A percentile compares a stretch with the other conserved stretches of the same genome.
These are phyloP conservation scores for Sorex maritimensis DNA, from an alignment of 2,797 vertebrate genomes.

Conservation along the genomic window DNA sequence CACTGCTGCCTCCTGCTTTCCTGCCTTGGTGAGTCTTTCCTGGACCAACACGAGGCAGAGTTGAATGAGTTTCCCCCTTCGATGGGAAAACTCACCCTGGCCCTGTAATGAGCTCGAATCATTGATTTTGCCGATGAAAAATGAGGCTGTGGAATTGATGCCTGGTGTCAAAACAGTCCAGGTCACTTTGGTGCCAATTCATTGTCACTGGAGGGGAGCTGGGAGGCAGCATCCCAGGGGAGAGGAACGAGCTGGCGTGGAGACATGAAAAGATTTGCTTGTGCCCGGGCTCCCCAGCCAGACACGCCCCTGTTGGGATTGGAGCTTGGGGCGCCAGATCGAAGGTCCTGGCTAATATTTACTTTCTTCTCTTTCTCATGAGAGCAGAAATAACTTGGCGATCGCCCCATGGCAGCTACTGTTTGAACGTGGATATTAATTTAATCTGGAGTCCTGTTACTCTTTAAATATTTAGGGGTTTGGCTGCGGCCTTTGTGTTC, in stretches of 20 bases:
- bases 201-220: conserved; percentile 87
- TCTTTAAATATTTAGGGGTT: conserved; percentile 84
- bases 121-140: conserved; percentile 89
- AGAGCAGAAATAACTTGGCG: conserved; percentile 86
- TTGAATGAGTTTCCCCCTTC: conserved; percentile 84
- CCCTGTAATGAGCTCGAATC: conserved; percentile 88
- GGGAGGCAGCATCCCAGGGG: conserved; percentile 84
- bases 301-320: conserved; percentile 79
- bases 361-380: conserved; percentile 86
- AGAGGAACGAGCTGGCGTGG: conserved; percentile 85
- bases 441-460: conserved; percentile 86
- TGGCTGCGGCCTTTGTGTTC: conserved; percentile 81
- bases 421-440: conserved; percentile 85
- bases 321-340: conserved; percentile 85
- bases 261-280: conserved; percentile 90
- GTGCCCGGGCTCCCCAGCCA: conserved; percentile 82
- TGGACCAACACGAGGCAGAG: conserved; percentile 79
- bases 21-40: conserved; percentile 77
- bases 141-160: conserved; percentile 87
- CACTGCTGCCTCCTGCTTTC: conserved; percentile 82
- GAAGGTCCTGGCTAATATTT: conserved; percentile 85
- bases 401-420: conserved; percentile 83
- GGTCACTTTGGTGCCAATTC: conserved; percentile 87
- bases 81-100: conserved; percentile 87
- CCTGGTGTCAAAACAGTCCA: conserved; percentile 89